Evolutionary conservation across 2,113 vertebrate genomes (phyloP), one percentile per base, ranked within the genome.

Genomic region (Gopherus flavomarginatus): DNA sequence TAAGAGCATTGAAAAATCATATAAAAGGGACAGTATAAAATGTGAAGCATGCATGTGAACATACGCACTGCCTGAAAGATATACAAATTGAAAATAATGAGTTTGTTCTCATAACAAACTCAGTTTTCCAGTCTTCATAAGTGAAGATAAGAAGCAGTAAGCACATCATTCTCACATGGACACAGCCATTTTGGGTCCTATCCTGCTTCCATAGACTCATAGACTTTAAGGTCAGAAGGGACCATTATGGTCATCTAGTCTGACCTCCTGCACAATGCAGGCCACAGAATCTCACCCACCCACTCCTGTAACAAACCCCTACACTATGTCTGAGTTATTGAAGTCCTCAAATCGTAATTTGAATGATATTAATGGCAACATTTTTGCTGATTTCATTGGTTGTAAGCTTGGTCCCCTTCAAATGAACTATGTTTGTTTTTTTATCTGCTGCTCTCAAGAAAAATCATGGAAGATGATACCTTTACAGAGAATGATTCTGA

Each of bases 11-110:
- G 47, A 86, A 83, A 83, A 53, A 62, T 81, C 56, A 75, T 65
- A 42, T 52, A 88, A 54, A 94, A 87, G 77, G 42, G 31, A n/a
- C 19, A 95, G 78, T 72, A 86, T 82, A 94, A 94, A 95, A 96
- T 59, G n/a, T 8, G 14, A 87, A 96, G 24, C 29, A 81, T 26
- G 54, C 44, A 86, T n/a, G 17, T 54, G 42, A 96, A 69, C 82
- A 78, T 50, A 85, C 26, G 79, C 75, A 83, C 35, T 91, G 65
- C 86, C 8, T 17, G 84, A 95, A 96, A 91, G 44, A 88, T 94
- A 93, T 89, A 65, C 81, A 91, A 94, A 89, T 11, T 88, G 50
- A 38, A 86, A 83, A 90, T 50, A 92, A 44, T 44, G 82, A 80
- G 38, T 54, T 93, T 16, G 90, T 80, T 69, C 87, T 95, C 87